These are phyloP conservation scores for Caenorhabditis remanei DNA, from an alignment of 1,140 invertebrate species.

Conservation along the genomic window DNA sequence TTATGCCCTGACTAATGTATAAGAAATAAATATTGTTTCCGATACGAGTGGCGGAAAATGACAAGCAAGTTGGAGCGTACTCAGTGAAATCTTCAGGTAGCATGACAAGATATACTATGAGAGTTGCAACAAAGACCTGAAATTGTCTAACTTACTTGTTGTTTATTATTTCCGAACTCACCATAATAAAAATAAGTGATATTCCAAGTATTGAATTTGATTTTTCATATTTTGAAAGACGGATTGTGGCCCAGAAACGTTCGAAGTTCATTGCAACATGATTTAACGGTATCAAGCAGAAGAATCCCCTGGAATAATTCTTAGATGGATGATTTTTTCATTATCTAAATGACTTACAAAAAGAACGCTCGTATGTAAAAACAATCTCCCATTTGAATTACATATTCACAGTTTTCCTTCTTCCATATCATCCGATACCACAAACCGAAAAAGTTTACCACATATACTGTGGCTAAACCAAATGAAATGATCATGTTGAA, in stretches of 20 bases:
- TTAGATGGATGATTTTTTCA: neutral
- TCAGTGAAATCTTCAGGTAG: neutral
- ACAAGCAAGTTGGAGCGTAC: slow-evolving; percentile 2
- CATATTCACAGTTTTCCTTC: no score
- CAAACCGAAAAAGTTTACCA: no score
- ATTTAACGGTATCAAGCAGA: neutral
- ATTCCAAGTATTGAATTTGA: neutral
- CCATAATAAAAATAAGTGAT: neutral
- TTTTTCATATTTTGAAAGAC: slow-evolving; percentile 8
- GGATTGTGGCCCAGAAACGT: neutral
- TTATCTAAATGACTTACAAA: no score
- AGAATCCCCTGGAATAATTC: neutral
- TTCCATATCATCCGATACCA: no score
- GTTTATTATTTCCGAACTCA: neutral
- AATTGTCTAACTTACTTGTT: no score
- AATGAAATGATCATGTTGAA: no score
- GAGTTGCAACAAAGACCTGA: neutral
- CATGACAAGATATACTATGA: neutral
- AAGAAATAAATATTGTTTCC: neutral
- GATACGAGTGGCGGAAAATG: neutral
- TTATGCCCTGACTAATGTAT: neutral
- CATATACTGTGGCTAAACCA: no score
- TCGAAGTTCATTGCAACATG: neutral
- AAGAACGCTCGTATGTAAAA: no score
- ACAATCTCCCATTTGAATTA: no score